Evolutionary conservation across 1,140 invertebrate species (phyloP).

Genomic region (Saccostrea echinata): DNA sequence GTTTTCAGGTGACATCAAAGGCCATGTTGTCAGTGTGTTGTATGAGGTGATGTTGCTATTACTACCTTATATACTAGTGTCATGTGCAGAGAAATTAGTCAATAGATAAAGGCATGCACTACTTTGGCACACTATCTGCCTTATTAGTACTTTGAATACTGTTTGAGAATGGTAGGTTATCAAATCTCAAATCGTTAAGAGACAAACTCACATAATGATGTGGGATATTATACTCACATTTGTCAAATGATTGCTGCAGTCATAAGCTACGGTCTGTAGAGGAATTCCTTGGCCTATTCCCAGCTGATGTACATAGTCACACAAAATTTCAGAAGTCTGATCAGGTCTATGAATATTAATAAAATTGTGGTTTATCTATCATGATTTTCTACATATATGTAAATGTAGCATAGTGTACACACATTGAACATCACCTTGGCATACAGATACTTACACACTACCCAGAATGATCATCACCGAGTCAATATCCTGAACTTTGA

Average conservation of each 20-base stretch:
- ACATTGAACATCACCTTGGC: not conserved
- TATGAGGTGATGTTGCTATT: too few relatives aligned
- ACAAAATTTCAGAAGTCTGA: slow-evolving; percentile 77
- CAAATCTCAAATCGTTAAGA: too few relatives aligned
- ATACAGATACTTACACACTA: slow-evolving; percentile 76
- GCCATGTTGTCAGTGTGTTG: too few relatives aligned
- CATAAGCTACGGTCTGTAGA: slow-evolving; percentile 78
- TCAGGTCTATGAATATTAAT: slow-evolving; percentile 75
- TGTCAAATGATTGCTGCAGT: slow-evolving; percentile 78
- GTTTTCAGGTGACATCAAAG: too few relatives aligned
- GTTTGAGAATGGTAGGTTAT: too few relatives aligned
- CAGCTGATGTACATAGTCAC: slow-evolving; percentile 78
- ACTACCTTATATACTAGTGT: too few relatives aligned
- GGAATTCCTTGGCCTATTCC: slow-evolving; percentile 72
- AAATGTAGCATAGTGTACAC: not conserved
- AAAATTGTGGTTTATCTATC: not conserved
- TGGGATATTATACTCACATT: slow-evolving; percentile 75
- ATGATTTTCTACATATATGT: not conserved
- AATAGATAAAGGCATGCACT: too few relatives aligned
- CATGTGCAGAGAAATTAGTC: too few relatives aligned
- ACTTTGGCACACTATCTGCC: too few relatives aligned
- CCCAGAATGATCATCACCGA: slow-evolving; percentile 76
- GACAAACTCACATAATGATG: too few relatives aligned
- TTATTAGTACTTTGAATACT: too few relatives aligned
- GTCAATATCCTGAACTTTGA: slow-evolving; percentile 76